These are phyloP conservation scores for Synergus laeviventris DNA, from an alignment of 2,888 invertebrate genomes.

Conservation along the genomic window DNA sequence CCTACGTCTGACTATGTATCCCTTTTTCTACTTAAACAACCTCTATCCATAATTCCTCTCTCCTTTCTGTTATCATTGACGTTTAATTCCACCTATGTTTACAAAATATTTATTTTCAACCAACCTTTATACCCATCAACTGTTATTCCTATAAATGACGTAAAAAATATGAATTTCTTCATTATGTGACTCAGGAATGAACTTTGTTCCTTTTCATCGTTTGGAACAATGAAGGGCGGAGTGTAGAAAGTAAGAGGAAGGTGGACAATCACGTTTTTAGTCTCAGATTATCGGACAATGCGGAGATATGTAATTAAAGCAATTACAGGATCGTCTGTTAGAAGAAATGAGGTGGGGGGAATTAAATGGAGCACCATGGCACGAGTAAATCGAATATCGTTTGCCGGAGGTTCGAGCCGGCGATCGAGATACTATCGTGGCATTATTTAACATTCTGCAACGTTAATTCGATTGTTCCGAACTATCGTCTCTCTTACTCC, in stretches of 20 bases:
- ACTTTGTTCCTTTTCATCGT: not conserved
- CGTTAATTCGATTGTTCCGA: conserved; percentile 38
- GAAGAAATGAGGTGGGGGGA: conserved; percentile 11
- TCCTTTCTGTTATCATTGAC: not conserved
- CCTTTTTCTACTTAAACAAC: not conserved
- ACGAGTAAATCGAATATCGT: conserved; percentile 38
- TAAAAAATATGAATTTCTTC: not conserved
- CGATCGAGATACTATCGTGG: conserved; percentile 37
- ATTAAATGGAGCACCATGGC: conserved; percentile 30
- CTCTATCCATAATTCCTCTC: not conserved
- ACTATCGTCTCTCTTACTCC: conserved; percentile 20
- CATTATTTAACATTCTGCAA: conserved; percentile 39
- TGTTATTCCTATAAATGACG: not conserved
- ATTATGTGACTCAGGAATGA: not conserved
- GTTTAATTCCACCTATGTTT: not conserved
- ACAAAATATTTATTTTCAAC: not conserved
- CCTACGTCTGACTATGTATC: not conserved
- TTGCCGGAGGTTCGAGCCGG: conserved; percentile 23
- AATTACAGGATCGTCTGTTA: conserved; percentile 34
- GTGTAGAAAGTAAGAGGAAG: conserved; percentile 3
- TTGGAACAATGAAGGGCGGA: conserved; percentile 8
- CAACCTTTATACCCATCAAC: not conserved
- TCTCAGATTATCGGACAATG: conserved; percentile 12
- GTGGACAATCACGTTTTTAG: conserved; percentile 28
- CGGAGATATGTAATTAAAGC: conserved; percentile 37